phyloP scores from a whole-genome alignment of 2,797 vertebrate genomes.

The Hapalemur alaotrensis region DNA sequence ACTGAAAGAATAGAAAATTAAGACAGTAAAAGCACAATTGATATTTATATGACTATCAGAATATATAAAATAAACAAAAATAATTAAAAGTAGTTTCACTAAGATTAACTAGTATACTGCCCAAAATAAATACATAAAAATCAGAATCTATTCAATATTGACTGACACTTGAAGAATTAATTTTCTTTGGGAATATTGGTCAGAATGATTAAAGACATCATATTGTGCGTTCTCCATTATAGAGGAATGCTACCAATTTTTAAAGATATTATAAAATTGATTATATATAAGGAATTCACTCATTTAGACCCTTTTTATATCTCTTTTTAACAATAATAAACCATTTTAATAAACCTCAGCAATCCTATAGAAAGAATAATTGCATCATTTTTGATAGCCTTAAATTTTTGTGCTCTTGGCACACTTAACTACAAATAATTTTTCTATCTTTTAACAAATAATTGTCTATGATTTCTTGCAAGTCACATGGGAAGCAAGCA shows the following conservation, averaged over 20 bases:
- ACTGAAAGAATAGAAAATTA: not conserved
- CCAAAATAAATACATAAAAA: slow-evolving; percentile 7
- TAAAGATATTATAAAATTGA: not conserved
- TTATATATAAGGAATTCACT: slow-evolving; percentile 5
- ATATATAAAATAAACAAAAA: slow-evolving; percentile 6
- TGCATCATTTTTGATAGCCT: not conserved
- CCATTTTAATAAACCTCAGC: not conserved
- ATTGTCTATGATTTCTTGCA: not conserved
- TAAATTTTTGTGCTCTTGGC: not conserved
- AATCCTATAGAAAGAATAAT: slow-evolving; percentile 17
- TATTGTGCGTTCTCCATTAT: not conserved
- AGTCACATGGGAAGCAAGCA: not conserved
- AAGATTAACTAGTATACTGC: not conserved
- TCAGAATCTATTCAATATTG: not conserved
- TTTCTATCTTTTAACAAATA: slow-evolving; percentile 8
- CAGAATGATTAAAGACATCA: not conserved
- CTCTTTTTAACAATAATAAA: not conserved
- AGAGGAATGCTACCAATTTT: slow-evolving; percentile 20
- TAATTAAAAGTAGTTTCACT: not conserved
- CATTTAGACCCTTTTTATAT: not conserved
- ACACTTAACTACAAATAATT: not conserved
- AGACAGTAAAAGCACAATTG: not conserved
- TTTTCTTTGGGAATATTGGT: not conserved
- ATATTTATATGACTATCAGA: not conserved
- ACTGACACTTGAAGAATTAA: not conserved